Evolutionary conservation across 2,797 vertebrate genomes (phyloP), one percentile per base, ranked within the genome.

Genomic region (Melanotaenia boesemani): DNA sequence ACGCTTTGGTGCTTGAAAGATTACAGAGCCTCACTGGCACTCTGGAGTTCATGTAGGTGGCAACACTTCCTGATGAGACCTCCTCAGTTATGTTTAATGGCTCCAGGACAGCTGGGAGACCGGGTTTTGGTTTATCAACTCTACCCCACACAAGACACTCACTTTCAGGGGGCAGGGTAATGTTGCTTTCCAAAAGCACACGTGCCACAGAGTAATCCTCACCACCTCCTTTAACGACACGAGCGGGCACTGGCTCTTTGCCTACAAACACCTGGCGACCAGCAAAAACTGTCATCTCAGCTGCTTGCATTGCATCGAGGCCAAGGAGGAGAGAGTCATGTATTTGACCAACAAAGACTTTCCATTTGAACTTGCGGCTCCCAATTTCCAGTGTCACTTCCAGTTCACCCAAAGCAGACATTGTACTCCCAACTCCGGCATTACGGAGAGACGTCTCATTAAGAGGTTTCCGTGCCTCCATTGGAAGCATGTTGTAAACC

Each of bases 241-340:
- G 20, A 2, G 28, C 26, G 26, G 26, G 62, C 2, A 70, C 41
- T 78, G 41, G 63, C 8, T 68, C 67, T 8, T 48, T 68, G 12
- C 28, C 56, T 0, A 69, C 41, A 36, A 60, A 60, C 8, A 69
- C 56, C 1, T 59, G 28, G 56, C 9, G 28, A 60, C 41, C 67
- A 59, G 67, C 54, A 6, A 67, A 32, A 37, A 67, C 36, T 13
- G 52, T 44, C 26, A 46, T 67, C 2, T 58, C 28, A 28, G 54
- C 37, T 20, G 37, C 37, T 28, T 67, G 66, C 54, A 67, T 58
- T 13, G 66, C 66, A 67, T 67, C 65, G 41, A 41, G 52, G 52
- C 36, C 52, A 4, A 63, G 24, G 39, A 63, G 24, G 5, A 63
- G 1, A 44, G 61, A 26, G 26, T 67, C 24, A 5, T 44, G 65